Evolutionary conservation across 2,888 invertebrate species (phyloP).

Genomic region (Netelia inedita): DNA sequence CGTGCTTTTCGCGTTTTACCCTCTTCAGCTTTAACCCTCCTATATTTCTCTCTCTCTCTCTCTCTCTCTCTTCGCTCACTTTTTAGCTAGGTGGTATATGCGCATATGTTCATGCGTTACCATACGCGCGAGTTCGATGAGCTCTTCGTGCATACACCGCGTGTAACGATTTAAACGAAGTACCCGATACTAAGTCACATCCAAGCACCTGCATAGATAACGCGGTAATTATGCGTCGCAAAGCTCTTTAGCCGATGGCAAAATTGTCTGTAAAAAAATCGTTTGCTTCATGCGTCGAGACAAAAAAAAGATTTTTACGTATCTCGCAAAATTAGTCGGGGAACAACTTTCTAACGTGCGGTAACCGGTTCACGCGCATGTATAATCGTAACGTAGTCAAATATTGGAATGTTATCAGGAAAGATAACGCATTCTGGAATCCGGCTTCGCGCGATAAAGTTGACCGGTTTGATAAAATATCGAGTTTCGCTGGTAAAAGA

Average conservation of each 20-base stretch:
- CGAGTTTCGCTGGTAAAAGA: neutral
- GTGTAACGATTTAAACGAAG: neutral
- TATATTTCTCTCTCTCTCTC: slow-evolving; percentile 22
- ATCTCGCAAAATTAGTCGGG: neutral
- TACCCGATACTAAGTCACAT: slow-evolving; percentile 1
- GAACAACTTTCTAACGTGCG: slow-evolving; percentile 37
- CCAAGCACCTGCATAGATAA: neutral
- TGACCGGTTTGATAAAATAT: neutral
- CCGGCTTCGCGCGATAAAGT: no score
- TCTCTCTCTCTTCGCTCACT: slow-evolving; percentile 14
- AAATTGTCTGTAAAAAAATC: neutral
- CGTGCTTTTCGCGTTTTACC: slow-evolving; percentile 40
- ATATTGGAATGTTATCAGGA: neutral
- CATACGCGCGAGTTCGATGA: slow-evolving; percentile 13
- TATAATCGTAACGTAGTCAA: neutral
- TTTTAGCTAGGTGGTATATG: slow-evolving; percentile 17
- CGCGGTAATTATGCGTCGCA: neutral
- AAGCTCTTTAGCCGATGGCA: neutral
- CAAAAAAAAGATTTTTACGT: neutral
- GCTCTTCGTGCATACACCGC: slow-evolving; percentile 12
- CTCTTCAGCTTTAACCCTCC: slow-evolving; percentile 38
- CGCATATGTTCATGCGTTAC: slow-evolving; percentile 28
- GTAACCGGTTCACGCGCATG: neutral
- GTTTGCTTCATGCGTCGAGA: neutral
- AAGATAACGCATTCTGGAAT: neutral